These are phyloP conservation scores for Drosophila bocki DNA, from an alignment of 1,140 invertebrate genomes.

Conservation along the genomic window DNA sequence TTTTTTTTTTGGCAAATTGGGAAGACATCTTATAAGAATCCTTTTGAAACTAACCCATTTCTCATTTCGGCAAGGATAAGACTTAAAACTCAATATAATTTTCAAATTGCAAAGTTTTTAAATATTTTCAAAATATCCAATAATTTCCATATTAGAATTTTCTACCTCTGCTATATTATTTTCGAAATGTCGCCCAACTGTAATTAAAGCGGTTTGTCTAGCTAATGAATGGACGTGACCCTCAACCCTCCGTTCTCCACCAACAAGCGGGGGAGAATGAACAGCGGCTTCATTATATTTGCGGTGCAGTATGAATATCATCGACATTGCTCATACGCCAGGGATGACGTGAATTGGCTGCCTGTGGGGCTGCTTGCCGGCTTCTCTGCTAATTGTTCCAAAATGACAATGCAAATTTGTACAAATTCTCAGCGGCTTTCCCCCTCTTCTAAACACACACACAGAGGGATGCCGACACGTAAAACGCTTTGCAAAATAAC, in stretches of 20 bases:
- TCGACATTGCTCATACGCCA: constrained; percentile 55
- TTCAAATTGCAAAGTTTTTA: neutral
- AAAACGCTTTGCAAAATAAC: constrained; percentile 65
- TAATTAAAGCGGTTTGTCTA: constrained; percentile 30
- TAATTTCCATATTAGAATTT: neutral
- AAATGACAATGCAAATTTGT: constrained; percentile 71
- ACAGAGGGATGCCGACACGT: constrained; percentile 15
- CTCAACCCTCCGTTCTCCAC: neutral
- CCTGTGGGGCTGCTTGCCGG: constrained; percentile 26
- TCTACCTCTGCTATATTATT: neutral
- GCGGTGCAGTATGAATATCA: constrained; percentile 31
- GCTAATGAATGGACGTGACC: constrained; percentile 32
- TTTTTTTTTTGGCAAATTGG: too few species aligned
- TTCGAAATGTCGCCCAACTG: neutral
- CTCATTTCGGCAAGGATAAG: neutral
- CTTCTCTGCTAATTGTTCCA: constrained; percentile 66
- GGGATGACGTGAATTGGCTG: constrained; percentile 36
- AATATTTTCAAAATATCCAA: neutral
- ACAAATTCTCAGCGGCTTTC: constrained; percentile 33
- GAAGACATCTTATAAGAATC: neutral
- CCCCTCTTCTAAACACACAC: neutral
- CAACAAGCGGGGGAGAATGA: constrained; percentile 6
- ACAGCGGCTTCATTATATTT: constrained; percentile 61
- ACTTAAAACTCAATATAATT: neutral
- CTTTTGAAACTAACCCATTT: neutral